Conservation (phyloP, 2,113 vertebrate genomes). For the Anhinga rufa region DNA sequence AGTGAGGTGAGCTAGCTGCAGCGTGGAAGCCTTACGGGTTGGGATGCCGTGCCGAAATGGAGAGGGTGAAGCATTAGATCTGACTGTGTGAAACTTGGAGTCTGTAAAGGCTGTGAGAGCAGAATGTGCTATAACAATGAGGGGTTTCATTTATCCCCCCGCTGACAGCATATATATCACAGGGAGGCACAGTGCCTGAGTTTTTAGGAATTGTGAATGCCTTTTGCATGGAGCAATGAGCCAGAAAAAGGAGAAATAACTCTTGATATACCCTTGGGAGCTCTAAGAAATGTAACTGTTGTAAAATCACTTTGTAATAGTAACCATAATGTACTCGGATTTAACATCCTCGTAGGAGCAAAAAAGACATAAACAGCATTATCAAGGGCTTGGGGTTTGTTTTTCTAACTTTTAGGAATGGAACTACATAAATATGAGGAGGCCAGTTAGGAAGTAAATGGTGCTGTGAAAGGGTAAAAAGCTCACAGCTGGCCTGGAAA, state of each 20-base stretch:
- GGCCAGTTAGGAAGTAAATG: not conserved
- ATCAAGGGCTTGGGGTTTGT: not conserved
- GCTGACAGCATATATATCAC: not conserved
- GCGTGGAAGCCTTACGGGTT: rapidly evolving
- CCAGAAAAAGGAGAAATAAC: not conserved
- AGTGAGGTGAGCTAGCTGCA: not conserved
- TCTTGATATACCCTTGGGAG: rapidly evolving
- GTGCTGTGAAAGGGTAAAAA: not conserved
- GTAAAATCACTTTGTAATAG: not conserved
- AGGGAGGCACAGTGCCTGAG: not conserved
- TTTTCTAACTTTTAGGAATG: not conserved
- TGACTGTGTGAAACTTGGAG: not conserved
- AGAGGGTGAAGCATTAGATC: not conserved
- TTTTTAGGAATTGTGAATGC: not conserved
- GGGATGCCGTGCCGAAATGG: rapidly evolving
- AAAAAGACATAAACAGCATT: not conserved
- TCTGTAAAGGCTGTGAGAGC: not conserved
- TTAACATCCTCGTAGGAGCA: not conserved
- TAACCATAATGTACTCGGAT: not conserved
- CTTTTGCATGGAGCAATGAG: not conserved
- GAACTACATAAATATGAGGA: not conserved
- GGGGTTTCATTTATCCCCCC: not conserved
- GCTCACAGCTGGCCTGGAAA: not conserved
- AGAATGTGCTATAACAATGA: not conserved
- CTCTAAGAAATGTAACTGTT: not conserved